Percentiles rank a stretch among this genome's conserved stretches.
These are phyloP conservation scores for Choristoneura fumiferana DNA, from an alignment of 1,140 invertebrate genomes.

Conservation along the genomic window DNA sequence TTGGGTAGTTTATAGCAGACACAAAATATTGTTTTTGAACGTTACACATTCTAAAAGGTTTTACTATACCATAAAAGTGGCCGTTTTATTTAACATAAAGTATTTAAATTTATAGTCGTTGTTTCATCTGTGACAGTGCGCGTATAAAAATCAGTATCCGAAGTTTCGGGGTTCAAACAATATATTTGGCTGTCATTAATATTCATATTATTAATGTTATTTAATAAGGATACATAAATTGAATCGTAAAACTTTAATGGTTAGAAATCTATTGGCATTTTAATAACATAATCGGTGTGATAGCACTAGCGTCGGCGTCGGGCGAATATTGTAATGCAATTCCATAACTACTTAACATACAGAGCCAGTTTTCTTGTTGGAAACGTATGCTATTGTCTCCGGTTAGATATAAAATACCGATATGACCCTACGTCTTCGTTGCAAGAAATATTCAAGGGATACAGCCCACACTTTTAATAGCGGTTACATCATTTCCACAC, in stretches of 20 bases:
- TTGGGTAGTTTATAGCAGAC: constrained; percentile 31
- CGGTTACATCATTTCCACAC: constrained; percentile 78
- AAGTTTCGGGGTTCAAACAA: constrained; percentile 4
- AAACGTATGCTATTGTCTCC: constrained; percentile 74
- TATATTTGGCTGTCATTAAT: constrained; percentile 5
- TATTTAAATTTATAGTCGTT: constrained; percentile 53
- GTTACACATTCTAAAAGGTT: constrained; percentile 42
- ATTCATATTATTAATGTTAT: constrained; percentile 10
- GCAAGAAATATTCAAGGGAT: constrained; percentile 77
- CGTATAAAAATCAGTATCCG: constrained; percentile 39
- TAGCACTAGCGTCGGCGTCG: constrained; percentile 21
- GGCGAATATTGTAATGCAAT: constrained; percentile 51
- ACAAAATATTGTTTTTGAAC: constrained; percentile 45
- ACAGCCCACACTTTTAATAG: constrained; percentile 77
- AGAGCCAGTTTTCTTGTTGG: constrained; percentile 69
- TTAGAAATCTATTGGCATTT: constrained; percentile 18
- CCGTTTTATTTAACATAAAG: constrained; percentile 53
- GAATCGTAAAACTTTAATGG: not conserved
- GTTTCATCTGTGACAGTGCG: constrained; percentile 46
- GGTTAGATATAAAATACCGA: constrained; percentile 74
- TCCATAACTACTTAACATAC: constrained; percentile 60
- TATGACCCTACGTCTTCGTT: constrained; percentile 74
- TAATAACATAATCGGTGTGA: constrained; percentile 34
- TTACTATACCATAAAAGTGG: constrained; percentile 50
- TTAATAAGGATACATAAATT: constrained; percentile 11